These are phyloP conservation scores for Troides aeacus DNA, from an alignment of 2,888 invertebrate species.

Conservation along the genomic window DNA sequence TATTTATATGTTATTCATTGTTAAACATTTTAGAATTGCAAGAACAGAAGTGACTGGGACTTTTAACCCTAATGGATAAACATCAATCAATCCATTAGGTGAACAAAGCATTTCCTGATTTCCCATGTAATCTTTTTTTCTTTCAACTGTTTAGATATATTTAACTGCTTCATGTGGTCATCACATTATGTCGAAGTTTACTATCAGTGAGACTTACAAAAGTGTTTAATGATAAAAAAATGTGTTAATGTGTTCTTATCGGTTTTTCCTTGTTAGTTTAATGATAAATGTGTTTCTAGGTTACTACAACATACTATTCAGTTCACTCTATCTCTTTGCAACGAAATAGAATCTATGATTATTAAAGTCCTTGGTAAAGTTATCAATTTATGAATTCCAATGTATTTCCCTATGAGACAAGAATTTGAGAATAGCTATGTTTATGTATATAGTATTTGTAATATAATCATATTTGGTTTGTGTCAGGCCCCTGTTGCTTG, in stretches of 20 bases:
- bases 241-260: conserved; percentile 23
- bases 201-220: conserved; percentile 12
- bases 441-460: too few species aligned
- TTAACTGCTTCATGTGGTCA: conserved; percentile 1
- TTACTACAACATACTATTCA: conserved; percentile 22
- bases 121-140: neutral
- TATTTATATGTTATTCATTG: neutral
- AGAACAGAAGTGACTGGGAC: neutral
- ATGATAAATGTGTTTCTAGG: conserved; percentile 25
- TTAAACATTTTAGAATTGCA: neutral
- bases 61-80: neutral
- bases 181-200: neutral
- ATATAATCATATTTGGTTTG: too few species aligned
- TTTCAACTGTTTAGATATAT: neutral
- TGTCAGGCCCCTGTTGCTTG: too few species aligned
- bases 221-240: conserved; percentile 20
- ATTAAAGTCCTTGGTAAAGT: neutral
- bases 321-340: conserved; percentile 12
- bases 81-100: neutral
- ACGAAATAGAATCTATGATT: neutral
- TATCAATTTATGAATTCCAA: neutral
- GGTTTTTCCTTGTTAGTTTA: conserved; percentile 21
- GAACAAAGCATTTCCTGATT: neutral
- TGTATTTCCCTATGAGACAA: neutral
- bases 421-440: neutral